phyloP scores from a whole-genome alignment of 2,797 vertebrate genomes.

The Cossypha heuglini region DNA sequence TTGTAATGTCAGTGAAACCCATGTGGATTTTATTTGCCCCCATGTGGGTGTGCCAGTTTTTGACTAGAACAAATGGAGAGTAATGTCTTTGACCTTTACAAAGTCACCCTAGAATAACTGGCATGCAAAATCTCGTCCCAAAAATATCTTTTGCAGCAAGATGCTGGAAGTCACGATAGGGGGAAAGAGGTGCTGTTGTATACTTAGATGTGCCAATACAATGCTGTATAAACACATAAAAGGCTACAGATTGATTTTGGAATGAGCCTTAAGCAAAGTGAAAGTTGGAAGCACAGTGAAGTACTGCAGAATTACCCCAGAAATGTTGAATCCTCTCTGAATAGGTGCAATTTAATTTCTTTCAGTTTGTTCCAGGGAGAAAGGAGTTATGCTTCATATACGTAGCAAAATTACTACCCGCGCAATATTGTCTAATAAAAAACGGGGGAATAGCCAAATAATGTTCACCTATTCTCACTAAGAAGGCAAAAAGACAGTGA shows the following conservation, averaged over 20 bases:
- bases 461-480: background rate
- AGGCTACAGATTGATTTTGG: slow-evolving; percentile 20
- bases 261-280: background rate
- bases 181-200: background rate
- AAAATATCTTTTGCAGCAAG: background rate
- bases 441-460: background rate
- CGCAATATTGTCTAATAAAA: background rate
- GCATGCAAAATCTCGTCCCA: background rate
- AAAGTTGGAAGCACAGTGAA: background rate
- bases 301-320: background rate
- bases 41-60: background rate
- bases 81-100: slow-evolving; percentile 15
- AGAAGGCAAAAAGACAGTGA: background rate
- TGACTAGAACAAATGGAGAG: background rate
- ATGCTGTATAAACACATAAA: background rate
- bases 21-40: background rate
- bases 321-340: background rate
- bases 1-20: background rate
- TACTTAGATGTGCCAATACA: background rate
- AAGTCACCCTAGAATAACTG: background rate
- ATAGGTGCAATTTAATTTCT: background rate
- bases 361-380: background rate
- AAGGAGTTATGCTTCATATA: background rate
- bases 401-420: background rate
- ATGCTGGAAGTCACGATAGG: background rate